phyloP scores from a whole-genome alignment of 2,888 invertebrate species.

The Micoletzkya japonica region DNA sequence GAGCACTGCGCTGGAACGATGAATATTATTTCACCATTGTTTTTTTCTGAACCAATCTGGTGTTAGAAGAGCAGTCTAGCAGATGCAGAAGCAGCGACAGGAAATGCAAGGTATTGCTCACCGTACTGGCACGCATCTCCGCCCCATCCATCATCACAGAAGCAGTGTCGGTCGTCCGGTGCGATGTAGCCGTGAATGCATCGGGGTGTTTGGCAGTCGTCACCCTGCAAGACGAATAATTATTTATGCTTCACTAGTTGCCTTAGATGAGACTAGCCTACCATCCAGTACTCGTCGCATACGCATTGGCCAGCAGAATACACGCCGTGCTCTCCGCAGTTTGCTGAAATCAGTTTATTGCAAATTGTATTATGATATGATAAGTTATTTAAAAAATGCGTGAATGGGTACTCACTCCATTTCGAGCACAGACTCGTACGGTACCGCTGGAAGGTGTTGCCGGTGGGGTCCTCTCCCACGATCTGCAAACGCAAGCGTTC shows the following conservation, averaged over 20 bases:
- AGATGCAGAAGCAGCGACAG: too few species aligned
- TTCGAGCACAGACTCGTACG: conserved; percentile 30
- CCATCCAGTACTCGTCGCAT: conserved; percentile 52
- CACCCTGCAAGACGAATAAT: conserved; percentile 6
- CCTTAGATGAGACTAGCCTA: not conserved
- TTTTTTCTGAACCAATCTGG: too few species aligned
- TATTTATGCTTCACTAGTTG: not conserved
- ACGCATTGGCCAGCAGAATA: conserved; percentile 48
- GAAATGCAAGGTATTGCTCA: too few species aligned
- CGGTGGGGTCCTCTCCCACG: conserved; percentile 53
- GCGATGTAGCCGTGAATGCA: not conserved
- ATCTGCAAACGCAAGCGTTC: conserved; percentile 25
- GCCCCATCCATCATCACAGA: not conserved
- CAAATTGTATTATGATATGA: not conserved
- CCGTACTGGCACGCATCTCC: conserved; percentile 22
- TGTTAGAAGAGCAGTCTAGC: too few species aligned
- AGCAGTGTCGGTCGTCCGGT: not conserved
- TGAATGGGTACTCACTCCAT: not conserved
- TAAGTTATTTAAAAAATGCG: not conserved
- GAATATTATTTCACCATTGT: not conserved
- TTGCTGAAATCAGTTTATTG: not conserved
- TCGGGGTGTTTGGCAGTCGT: not conserved
- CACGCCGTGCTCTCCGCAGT: conserved; percentile 46
- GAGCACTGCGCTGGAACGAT: not conserved
- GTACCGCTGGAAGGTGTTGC: conserved; percentile 51